A percentile compares a stretch with the other conserved stretches of the same genome.
Conservation (phyloP, 2,797 vertebrate genomes). For the Cygnus olor region DNA sequence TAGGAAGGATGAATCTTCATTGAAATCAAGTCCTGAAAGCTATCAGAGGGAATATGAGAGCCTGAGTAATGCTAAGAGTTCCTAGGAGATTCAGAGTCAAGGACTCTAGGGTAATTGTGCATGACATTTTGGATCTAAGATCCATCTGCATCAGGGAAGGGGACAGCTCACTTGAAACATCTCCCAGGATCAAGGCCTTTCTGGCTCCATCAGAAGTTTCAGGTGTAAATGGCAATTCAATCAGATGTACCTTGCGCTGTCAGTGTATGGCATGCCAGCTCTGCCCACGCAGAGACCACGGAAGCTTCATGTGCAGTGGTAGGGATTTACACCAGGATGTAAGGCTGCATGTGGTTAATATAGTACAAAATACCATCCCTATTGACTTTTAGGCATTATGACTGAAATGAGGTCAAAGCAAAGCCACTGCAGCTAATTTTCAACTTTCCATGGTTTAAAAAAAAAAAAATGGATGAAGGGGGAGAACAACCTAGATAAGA, state of each 20-base stretch:
- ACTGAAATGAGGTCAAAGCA: neutral
- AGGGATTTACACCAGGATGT: neutral
- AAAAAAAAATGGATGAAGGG: neutral
- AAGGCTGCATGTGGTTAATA: neutral
- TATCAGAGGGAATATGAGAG: neutral
- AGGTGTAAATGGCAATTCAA: neutral
- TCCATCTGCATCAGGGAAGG: fast-evolving
- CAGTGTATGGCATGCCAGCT: neutral
- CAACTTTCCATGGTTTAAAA: neutral
- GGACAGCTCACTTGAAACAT: neutral
- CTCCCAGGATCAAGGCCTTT: neutral
- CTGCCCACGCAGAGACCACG: neutral
- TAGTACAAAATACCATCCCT: neutral
- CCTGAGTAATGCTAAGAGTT: neutral
- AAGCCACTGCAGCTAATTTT: neutral
- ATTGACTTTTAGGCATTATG: neutral
- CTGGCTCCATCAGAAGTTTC: neutral
- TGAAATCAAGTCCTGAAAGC: neutral
- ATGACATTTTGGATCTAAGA: neutral
- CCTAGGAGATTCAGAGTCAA: neutral
- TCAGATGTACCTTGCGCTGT: neutral
- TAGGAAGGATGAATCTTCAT: neutral
- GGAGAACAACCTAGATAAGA: neutral
- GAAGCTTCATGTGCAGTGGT: neutral
- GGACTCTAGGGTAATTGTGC: neutral